Base-by-base conservation (phyloP, 2,888 invertebrate species). In the Nasonia oneida region DNA sequence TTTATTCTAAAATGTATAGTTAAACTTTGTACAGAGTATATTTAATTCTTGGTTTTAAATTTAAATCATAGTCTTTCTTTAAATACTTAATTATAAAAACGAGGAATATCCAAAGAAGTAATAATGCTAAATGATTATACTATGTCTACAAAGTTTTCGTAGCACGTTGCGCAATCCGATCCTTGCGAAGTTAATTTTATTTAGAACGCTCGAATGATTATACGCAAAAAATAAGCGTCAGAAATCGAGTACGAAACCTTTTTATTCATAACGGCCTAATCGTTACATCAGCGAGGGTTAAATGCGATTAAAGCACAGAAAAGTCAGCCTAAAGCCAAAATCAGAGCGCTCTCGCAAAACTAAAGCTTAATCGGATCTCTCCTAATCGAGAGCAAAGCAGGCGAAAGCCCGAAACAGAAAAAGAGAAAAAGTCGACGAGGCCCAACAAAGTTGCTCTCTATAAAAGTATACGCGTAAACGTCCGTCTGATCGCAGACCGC, bases 401-500 rank as follows among this genome's bases (percentile, higher is more conserved):
- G 53, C 75, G 37, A 47, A 73, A 73, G 39, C 39, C 37, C 37
- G 39, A 37, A 39, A 5, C 15, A 12, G 33, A 78, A 61, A 64
- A 64, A 76, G 33, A 23, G 53, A 76, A 61, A 8, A 14, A 61
- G 23, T 15, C 23, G 8, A 61, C 23, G n/a, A 61, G n/a, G n/a
- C 42, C 47, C 73, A 47, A 42, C 70, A 73, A 81, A 73, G 61
- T 84, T 50, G 39, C 29, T 79, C 67, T 29, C n/a, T 61, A 53
- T 53, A 75, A 67, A 83, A 64, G 70, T 64, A 76, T 64, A 76
- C 42, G 64, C 67, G 79, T 79, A 84, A 84, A 76, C 47, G 71
- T 71, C 61, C 10, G 84, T 76, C 47, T 50, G 71, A 81, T 84
- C 81, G 81, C n/a, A 37, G 71, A 37, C 71, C 33, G 57, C 84